Conservation (phyloP, 2,888 invertebrate species). For the Ochropleura plecta region DNA sequence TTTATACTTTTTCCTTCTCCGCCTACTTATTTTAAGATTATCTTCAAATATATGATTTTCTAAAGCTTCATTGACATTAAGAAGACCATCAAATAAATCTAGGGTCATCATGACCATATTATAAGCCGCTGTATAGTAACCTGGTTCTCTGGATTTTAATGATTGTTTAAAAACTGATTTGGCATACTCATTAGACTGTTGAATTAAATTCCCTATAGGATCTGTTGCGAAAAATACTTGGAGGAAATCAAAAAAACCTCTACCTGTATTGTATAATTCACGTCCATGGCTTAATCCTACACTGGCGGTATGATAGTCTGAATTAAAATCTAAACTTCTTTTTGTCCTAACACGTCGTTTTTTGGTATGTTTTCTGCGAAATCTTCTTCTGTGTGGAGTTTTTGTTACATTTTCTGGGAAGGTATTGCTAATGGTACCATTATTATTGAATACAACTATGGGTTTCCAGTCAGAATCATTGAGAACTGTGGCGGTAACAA, state of each 20-base stretch:
- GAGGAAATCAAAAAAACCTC: constrained; percentile 73
- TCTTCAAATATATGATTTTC: constrained; percentile 66
- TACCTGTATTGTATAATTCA: constrained; percentile 39
- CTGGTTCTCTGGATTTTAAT: constrained; percentile 75
- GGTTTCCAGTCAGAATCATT: constrained; percentile 84
- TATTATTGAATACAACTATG: constrained; percentile 76
- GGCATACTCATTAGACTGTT: constrained; percentile 71
- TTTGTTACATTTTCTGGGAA: constrained; percentile 63
- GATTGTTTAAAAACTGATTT: constrained; percentile 74
- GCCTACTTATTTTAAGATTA: constrained; percentile 46
- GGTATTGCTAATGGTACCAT: constrained; percentile 57
- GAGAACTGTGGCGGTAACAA: constrained; percentile 64
- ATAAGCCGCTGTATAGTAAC: constrained; percentile 80
- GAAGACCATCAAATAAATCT: constrained; percentile 80
- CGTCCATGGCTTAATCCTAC: constrained; percentile 15
- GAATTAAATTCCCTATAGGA: constrained; percentile 68
- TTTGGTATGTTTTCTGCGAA: constrained; percentile 68
- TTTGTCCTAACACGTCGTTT: constrained; percentile 74
- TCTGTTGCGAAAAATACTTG: constrained; percentile 73
- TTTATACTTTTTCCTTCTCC: constrained; percentile 63
- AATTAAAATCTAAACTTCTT: constrained; percentile 66
- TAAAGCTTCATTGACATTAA: constrained; percentile 76
- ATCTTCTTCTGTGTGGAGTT: constrained; percentile 56
- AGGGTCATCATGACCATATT: constrained; percentile 79
- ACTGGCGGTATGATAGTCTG: constrained; percentile 16